Percentiles rank a stretch among this genome's conserved stretches.
These are phyloP conservation scores for Bufotes viridis DNA, from an alignment of 2,797 vertebrate species.

Conservation along the genomic window DNA sequence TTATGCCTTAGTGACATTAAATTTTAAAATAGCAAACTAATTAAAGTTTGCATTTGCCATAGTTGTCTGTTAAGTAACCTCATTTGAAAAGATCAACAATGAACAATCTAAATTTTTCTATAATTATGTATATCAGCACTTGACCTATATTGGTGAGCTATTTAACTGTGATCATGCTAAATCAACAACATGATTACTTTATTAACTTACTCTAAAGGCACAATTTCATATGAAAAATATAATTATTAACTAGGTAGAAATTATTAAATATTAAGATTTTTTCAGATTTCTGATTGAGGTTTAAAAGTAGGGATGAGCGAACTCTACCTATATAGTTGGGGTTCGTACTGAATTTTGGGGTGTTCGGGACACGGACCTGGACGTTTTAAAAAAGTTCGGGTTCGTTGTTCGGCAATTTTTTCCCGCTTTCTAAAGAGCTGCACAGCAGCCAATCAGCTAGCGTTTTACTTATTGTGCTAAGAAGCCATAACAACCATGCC, in stretches of 20 bases:
- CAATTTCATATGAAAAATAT: conserved; percentile 1
- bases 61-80: conserved; percentile 13
- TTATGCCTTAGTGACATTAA: neutral
- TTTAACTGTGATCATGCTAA: conserved; percentile 45
- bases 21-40: conserved; percentile 1
- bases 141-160: conserved; percentile 42
- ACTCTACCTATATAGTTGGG: too few species aligned
- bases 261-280: neutral
- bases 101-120: conserved; percentile 24
- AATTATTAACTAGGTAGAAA: neutral
- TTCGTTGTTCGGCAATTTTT: too few species aligned
- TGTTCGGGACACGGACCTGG: too few species aligned
- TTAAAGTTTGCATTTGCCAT: conserved; percentile 15
- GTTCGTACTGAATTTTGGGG: too few species aligned
- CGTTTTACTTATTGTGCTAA: too few species aligned
- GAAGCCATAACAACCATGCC: too few species aligned
- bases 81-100: conserved; percentile 38
- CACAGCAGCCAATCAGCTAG: too few species aligned
- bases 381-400: too few species aligned
- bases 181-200: conserved; percentile 35
- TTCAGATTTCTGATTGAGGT: neutral
- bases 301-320: too few species aligned
- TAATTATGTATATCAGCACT: conserved; percentile 45
- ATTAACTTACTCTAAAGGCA: neutral
- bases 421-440: too few species aligned